Percentiles rank a stretch among this genome's conserved stretches.
Evolutionary conservation across 2,888 invertebrate genomes (phyloP).

Genomic region (Xylophagus ater): DNA sequence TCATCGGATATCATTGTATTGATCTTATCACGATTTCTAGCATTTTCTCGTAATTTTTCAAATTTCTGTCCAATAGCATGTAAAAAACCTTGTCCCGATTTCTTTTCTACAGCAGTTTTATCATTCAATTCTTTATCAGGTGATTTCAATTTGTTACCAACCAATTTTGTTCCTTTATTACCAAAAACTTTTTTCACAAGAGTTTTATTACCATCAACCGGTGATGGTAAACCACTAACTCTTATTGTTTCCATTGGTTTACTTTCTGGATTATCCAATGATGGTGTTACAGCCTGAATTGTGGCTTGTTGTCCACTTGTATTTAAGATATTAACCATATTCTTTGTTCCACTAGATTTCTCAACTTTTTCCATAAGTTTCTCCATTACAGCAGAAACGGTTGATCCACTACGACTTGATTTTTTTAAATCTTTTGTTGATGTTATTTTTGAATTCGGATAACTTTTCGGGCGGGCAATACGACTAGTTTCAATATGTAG

Average conservation of each 20-base stretch:
- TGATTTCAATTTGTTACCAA: constrained; percentile 9
- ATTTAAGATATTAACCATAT: no score
- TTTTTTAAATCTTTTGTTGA: constrained; percentile 35
- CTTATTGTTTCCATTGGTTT: background rate
- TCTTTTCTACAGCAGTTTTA: constrained; percentile 44
- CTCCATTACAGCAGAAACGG: constrained; percentile 21
- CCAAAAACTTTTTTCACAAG: constrained; percentile 9
- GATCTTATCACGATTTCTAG: constrained; percentile 39
- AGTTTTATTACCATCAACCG: constrained; percentile 23
- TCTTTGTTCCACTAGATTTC: constrained; percentile 6
- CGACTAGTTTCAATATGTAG: constrained; percentile 20
- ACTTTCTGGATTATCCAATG: constrained; percentile 7
- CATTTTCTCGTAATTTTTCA: constrained; percentile 50
- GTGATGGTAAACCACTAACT: constrained; percentile 2
- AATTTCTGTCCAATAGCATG: constrained; percentile 68
- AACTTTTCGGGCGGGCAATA: constrained; percentile 47
- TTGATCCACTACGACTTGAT: constrained; percentile 25
- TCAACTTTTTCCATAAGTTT: constrained; percentile 15
- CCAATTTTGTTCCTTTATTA: constrained; percentile 26
- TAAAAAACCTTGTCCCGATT: constrained; percentile 50
- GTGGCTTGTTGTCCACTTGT: no score
- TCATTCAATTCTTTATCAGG: constrained; percentile 16
- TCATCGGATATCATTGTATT: constrained; percentile 14
- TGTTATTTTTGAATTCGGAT: constrained; percentile 41
- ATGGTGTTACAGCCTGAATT: background rate